phyloP scores from a whole-genome alignment of 2,797 vertebrate species.

The Coregonus suidteri region DNA sequence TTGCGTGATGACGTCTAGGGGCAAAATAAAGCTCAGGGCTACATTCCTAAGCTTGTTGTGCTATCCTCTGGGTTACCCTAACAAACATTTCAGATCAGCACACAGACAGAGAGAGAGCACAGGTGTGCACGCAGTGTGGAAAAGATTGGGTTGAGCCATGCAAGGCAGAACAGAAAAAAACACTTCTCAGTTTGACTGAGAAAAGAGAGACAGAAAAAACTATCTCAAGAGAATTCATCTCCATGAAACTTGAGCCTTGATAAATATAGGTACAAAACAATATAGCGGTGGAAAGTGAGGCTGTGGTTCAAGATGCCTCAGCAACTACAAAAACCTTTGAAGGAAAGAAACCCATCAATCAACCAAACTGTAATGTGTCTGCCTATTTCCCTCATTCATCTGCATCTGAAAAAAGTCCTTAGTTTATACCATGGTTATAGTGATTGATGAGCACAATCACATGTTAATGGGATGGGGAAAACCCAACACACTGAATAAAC shows the following conservation, averaged over 20 bases:
- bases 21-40: constrained; percentile 17
- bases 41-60: constrained; percentile 35
- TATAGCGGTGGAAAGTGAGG: not conserved
- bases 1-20: too few relatives aligned
- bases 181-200: too few relatives aligned
- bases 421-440: not conserved
- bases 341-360: not conserved
- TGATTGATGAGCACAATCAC: too few relatives aligned
- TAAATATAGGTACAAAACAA: not conserved
- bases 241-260: not conserved
- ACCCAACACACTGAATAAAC: too few relatives aligned
- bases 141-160: not conserved
- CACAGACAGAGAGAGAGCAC: not conserved
- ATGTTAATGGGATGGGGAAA: too few relatives aligned
- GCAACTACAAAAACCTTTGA: not conserved
- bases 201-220: too few relatives aligned
- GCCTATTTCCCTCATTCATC: not conserved
- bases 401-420: not conserved
- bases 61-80: constrained; percentile 22
- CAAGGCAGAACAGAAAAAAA: not conserved
- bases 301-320: constrained; percentile 4
- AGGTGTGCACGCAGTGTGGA: too few relatives aligned
- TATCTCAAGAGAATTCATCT: too few relatives aligned
- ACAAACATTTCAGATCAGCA: constrained; percentile 2
- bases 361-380: not conserved